Conservation (phyloP, 2,113 vertebrate genomes). For the Ardeotis arabs region DNA sequence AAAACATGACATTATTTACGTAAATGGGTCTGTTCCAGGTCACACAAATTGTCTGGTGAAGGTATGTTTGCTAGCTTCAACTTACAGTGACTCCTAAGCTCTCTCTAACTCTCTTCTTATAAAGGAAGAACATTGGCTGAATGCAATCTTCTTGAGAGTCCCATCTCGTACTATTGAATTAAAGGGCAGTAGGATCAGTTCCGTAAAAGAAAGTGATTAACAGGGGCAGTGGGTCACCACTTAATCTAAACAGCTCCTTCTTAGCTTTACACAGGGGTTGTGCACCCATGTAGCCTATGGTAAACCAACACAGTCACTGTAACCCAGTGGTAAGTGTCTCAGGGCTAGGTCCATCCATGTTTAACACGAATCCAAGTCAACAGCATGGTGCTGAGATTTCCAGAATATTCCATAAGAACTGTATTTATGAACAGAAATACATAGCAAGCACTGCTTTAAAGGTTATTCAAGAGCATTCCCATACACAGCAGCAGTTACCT, state of each 20-base stretch:
- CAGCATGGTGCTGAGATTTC: background rate
- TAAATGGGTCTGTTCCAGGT: slow-evolving; percentile 92
- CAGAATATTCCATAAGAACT: background rate
- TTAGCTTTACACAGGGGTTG: background rate
- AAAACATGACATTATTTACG: slow-evolving; percentile 89
- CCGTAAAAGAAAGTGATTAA: background rate
- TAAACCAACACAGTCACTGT: background rate
- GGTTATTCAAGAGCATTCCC: background rate
- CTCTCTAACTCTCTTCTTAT: background rate
- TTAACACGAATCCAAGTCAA: background rate
- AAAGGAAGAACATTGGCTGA: background rate
- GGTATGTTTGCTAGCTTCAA: slow-evolving; percentile 73
- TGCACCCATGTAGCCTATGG: accelerated
- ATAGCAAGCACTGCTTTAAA: background rate
- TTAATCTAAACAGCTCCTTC: background rate
- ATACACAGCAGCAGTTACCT: background rate
- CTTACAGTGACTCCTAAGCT: background rate
- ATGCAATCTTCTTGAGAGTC: background rate
- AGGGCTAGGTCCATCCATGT: background rate
- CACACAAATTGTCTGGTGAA: slow-evolving; percentile 93
- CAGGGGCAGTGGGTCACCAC: background rate
- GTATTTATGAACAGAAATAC: background rate
- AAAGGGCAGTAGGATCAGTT: background rate
- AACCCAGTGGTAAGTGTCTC: background rate
- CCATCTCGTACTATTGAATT: background rate